These are phyloP conservation scores for Columba livia DNA, from an alignment of 2,113 vertebrate species.

Conservation along the genomic window DNA sequence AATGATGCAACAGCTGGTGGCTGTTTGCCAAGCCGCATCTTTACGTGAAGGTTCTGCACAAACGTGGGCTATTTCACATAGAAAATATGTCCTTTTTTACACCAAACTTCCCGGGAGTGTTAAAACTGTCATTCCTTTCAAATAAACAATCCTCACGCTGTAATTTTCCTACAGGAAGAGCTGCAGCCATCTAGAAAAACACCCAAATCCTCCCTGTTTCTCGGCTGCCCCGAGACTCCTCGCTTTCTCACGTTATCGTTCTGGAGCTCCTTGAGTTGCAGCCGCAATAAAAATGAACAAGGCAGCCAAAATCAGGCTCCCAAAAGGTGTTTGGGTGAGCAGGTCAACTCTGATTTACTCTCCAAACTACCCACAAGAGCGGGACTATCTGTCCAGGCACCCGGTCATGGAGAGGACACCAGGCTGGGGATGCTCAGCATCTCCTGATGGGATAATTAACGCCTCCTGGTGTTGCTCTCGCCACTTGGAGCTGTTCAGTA, in stretches of 20 bases:
- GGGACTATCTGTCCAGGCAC: not conserved
- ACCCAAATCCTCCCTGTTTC: not conserved
- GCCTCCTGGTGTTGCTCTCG: not conserved
- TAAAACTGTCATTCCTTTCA: not conserved
- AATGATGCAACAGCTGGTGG: not conserved
- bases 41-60: not conserved
- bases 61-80: not conserved
- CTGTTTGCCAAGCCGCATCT: not conserved
- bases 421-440: fast-evolving
- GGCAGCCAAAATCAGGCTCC: not conserved
- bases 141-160: not conserved
- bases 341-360: not conserved
- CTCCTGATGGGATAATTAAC: not conserved
- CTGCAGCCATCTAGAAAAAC: not conserved
- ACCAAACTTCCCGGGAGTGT: not conserved
- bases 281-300: not conserved
- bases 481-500: not conserved
- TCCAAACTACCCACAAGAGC: not conserved
- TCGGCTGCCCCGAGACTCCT: not conserved
- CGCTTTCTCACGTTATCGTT: fast-evolving
- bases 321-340: not conserved
- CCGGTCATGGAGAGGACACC: fast-evolving
- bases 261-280: not conserved
- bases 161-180: not conserved
- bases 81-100: not conserved